Conservation (phyloP, 2,113 vertebrate species). For the Amblyopsis rosae region DNA sequence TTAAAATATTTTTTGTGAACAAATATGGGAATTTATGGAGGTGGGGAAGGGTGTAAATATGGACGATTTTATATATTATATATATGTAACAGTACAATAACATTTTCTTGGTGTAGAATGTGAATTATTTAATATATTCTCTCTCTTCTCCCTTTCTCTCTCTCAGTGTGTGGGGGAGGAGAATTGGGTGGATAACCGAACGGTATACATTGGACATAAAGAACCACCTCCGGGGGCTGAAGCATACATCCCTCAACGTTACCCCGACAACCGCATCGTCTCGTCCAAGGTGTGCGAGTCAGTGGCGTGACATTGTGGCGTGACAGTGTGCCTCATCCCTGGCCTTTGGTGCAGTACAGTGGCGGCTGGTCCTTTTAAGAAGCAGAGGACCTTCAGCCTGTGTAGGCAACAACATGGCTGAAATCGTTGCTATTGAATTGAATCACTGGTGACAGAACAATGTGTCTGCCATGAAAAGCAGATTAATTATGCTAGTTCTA, state of each 20-base stretch:
- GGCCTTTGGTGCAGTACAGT: no score
- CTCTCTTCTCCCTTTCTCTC: slow-evolving; percentile 28
- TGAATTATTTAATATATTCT: slow-evolving; percentile 6
- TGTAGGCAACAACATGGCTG: no score
- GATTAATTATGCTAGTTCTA: no score
- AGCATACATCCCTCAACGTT: slow-evolving; percentile 94
- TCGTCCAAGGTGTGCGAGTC: slow-evolving; percentile 87
- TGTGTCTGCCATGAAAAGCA: no score
- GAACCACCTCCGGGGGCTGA: slow-evolving; percentile 89
- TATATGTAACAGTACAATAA: background rate
- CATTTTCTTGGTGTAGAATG: background rate
- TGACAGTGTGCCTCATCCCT: background rate
- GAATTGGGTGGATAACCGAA: slow-evolving; percentile 94
- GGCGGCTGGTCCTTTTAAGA: no score
- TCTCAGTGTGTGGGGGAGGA: slow-evolving; percentile 93
- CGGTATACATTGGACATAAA: slow-evolving; percentile 93
- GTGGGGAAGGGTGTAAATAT: background rate
- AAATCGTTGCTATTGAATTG: no score
- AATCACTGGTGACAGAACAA: no score
- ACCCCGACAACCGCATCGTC: slow-evolving; percentile 94
- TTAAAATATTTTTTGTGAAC: background rate
- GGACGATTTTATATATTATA: background rate
- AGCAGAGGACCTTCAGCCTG: no score
- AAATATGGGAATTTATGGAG: background rate
- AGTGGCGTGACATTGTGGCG: background rate